Evolutionary conservation across 2,113 vertebrate genomes (phyloP), one percentile per base, ranked within the genome.

Genomic region (Charina bottae): DNA sequence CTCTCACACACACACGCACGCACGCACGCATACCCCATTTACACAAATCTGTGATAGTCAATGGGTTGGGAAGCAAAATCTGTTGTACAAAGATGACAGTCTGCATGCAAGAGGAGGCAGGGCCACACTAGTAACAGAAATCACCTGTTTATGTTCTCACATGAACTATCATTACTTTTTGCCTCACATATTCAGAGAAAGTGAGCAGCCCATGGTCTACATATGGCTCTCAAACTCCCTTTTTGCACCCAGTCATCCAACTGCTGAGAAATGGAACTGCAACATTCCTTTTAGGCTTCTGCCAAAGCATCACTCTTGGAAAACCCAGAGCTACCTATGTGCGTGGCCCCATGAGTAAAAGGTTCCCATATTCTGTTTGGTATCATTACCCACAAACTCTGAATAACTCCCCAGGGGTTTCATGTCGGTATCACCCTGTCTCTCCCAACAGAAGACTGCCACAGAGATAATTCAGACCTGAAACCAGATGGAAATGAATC

Each of bases 21-120:
- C 94, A 95, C 95, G 94, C 21, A 68, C 1, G 24, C 17, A 23
- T 6, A 62, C 55, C 46, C 92, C 93, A 12, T 88, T 93, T 86
- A 89, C 5, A 15, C 59, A 89, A 53, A 92, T 94, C 0, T 89
- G 93, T 11, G 54, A 93, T 90, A 12, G 62, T 92, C 0, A 6
- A 91, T 93, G 93, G 55, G 88, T 91, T 68, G 72, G 91, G 93
- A 93, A 92, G 94, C 59, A 21, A 92, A 83, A 92, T 90, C 56
- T 23, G 94, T 87, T 6, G 93, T 21, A 91, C 49, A n/a, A 54
- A 93, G 93, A 87, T 92, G 88, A 60, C 42, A 10, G 92, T 2
- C 1, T 72, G 91, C 90, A 94, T 90, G 95, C 85, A 91, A 92
- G 96, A 94, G 23, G 58, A 90, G 90, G 5, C 0, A 28, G 83